Percentiles rank a stretch among this genome's conserved stretches.
Conservation (phyloP, 92 coral and sea anemone species). For the Chrysogorgia sp. region DNA sequence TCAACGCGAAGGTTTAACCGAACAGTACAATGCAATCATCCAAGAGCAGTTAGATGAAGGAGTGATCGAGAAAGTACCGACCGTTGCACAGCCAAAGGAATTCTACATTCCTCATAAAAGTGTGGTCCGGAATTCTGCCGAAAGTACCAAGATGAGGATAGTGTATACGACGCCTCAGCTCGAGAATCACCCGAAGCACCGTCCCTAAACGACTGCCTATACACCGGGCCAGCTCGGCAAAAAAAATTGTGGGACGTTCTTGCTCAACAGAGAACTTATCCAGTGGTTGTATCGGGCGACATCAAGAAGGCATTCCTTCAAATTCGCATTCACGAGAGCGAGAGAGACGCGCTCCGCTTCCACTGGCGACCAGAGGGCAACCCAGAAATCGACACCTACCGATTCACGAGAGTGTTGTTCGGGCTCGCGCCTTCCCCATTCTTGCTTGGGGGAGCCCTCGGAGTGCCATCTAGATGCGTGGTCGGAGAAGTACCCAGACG, state of each 20-base stretch:
- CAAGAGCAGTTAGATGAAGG: constrained; percentile 44
- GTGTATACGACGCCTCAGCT: constrained; percentile 21
- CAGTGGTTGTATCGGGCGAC: constrained; percentile 21
- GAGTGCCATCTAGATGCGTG: constrained; percentile 33
- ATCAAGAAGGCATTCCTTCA: constrained; percentile 26
- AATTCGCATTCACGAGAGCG: constrained; percentile 10
- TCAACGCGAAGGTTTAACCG: constrained; percentile 45
- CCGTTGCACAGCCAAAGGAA: not conserved
- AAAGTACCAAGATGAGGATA: constrained; percentile 29
- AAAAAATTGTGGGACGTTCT: constrained; percentile 39
- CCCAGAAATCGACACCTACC: constrained; percentile 9
- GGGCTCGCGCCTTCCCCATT: constrained; percentile 44
- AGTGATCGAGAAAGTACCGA: constrained; percentile 38
- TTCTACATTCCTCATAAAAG: constrained; percentile 34
- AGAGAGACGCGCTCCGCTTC: constrained; percentile 20
- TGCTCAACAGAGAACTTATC: constrained; percentile 16
- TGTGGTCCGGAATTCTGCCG: too few species aligned
- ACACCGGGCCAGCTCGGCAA: constrained; percentile 31
- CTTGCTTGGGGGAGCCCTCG: constrained; percentile 38
- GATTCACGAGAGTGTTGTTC: too few species aligned
- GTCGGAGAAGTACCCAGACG: constrained; percentile 21
- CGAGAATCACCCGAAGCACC: not conserved
- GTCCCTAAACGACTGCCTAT: constrained; percentile 28
- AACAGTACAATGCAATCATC: constrained; percentile 45
- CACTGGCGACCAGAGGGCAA: constrained; percentile 13